phyloP scores from a whole-genome alignment of 1,140 invertebrate species.

The Aleiodes sp. region DNA sequence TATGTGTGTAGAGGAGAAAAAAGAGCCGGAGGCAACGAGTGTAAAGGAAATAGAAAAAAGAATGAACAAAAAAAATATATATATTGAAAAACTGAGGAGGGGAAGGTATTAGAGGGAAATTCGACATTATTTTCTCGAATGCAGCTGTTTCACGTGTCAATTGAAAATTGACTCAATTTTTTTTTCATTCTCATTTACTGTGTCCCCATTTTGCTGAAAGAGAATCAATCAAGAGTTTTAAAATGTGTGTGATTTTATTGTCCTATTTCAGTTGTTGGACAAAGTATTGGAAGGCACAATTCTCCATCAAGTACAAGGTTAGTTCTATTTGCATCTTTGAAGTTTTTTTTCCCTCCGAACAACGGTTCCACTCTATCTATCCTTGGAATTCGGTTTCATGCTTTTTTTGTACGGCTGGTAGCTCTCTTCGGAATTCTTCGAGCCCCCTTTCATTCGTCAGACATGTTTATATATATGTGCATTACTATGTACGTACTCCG shows the following conservation, averaged over 20 bases:
- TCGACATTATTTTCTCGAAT: not conserved
- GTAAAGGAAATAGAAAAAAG: not conserved
- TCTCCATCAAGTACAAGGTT: slow-evolving; percentile 4
- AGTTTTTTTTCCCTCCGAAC: slow-evolving; percentile 6
- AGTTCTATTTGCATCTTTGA: slow-evolving; percentile 6
- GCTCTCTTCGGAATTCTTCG: not conserved
- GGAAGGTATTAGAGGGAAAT: not conserved
- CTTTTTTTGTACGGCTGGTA: not conserved
- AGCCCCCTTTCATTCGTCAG: not conserved
- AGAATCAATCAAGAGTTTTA: not conserved
- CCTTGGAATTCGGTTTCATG: not conserved
- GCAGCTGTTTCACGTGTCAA: not conserved
- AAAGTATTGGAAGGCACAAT: not conserved
- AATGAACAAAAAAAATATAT: not conserved
- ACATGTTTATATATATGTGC: not conserved
- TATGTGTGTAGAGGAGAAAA: slow-evolving; percentile 38
- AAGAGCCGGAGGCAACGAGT: not conserved
- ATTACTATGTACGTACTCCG: too few relatives aligned
- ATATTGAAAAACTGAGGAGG: not conserved
- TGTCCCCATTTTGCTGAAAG: not conserved
- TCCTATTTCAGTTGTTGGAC: too few relatives aligned
- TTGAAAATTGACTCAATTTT: not conserved
- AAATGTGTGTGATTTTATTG: too few relatives aligned
- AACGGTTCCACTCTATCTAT: not conserved
- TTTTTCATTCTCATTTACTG: not conserved